Evolutionary conservation across 2,113 vertebrate species (phyloP).

Genomic region (Meles meles): DNA sequence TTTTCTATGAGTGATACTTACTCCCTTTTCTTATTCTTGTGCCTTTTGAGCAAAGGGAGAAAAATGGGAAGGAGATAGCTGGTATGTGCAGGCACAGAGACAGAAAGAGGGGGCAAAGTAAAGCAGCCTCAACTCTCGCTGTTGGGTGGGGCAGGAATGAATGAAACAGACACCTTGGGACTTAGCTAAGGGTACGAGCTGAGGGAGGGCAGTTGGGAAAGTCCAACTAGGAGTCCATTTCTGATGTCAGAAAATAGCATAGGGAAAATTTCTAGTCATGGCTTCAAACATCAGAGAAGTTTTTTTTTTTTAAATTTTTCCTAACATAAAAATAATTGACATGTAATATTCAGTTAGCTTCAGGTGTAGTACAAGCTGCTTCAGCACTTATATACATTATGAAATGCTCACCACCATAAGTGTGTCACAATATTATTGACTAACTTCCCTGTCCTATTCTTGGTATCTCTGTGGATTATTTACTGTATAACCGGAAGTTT

Average conservation of each 20-base stretch:
- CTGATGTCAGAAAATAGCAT: background rate
- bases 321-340: background rate
- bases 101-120: no score
- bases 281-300: background rate
- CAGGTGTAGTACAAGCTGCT: background rate
- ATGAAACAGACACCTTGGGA: background rate
- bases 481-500: background rate
- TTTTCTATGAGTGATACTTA: background rate
- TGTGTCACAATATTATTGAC: background rate
- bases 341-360: background rate
- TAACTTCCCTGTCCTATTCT: background rate
- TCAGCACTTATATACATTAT: background rate
- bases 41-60: background rate
- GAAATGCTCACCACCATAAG: background rate
- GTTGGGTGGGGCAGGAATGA: background rate
- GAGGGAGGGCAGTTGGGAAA: background rate
- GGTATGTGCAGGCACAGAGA: background rate
- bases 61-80: background rate
- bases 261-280: background rate
- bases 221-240: background rate
- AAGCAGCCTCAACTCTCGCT: background rate
- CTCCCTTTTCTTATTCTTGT: background rate
- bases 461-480: background rate
- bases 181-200: background rate
- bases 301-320: background rate